Conservation (phyloP, 2,113 vertebrate genomes). For the Dascyllus trimaculatus region DNA sequence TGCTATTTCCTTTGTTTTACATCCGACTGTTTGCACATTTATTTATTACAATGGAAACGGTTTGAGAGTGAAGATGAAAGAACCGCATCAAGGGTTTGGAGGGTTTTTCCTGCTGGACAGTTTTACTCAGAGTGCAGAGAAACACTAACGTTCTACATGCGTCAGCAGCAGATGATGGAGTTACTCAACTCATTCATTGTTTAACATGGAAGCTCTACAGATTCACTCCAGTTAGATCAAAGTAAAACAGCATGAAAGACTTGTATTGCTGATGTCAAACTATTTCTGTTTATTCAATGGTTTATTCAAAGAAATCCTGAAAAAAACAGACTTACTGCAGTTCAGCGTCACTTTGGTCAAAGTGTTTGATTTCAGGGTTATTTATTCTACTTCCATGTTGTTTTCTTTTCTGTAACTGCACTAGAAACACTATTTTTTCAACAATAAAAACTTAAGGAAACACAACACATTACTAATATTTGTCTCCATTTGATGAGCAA, state of each 20-base stretch:
- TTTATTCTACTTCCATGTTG: too few relatives aligned
- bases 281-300: neutral
- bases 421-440: too few relatives aligned
- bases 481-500: too few relatives aligned
- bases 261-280: neutral
- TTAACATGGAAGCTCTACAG: neutral
- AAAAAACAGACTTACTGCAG: too few relatives aligned
- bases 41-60: constrained; percentile 45
- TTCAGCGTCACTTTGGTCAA: neutral
- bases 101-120: constrained; percentile 36
- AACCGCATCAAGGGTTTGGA: constrained; percentile 26
- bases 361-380: too few relatives aligned
- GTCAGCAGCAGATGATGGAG: constrained; percentile 12
- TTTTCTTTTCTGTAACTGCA: too few relatives aligned
- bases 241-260: neutral
- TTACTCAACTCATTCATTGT: constrained; percentile 7
- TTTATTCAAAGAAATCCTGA: too few relatives aligned
- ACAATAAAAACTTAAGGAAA: too few relatives aligned
- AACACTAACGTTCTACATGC: constrained; percentile 8
- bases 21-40: constrained; percentile 32
- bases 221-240: neutral
- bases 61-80: constrained; percentile 52
- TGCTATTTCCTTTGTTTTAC: constrained; percentile 49
- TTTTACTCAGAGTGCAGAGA: neutral
- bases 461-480: too few relatives aligned